Percentiles rank a stretch among this genome's conserved stretches.
Conservation (phyloP, 2,797 vertebrate species). For the Coregonus suidteri region DNA sequence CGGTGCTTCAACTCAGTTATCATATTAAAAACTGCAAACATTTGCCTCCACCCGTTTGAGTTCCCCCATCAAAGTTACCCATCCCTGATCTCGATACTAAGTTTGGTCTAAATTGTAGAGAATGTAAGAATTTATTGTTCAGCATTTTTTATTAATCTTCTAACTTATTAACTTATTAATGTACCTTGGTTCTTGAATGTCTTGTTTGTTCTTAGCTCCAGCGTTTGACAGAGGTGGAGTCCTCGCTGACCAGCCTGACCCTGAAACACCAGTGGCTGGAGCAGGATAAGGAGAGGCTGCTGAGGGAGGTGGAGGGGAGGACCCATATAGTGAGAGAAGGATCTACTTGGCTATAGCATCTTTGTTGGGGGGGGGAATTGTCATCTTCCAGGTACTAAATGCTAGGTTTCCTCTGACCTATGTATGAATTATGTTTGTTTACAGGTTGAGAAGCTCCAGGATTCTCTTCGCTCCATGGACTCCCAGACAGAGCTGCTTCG, state of each 20-base stretch:
- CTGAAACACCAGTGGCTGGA: constrained; percentile 55
- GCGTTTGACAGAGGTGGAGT: constrained; percentile 44
- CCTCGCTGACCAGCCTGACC: constrained; percentile 48
- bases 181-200: background rate
- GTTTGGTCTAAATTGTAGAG: background rate
- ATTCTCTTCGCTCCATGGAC: constrained; percentile 46
- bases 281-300: constrained; percentile 52
- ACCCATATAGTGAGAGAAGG: constrained; percentile 50
- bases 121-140: background rate
- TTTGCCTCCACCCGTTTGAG: no score
- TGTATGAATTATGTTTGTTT: background rate
- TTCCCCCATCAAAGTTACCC: no score
- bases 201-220: constrained; percentile 35
- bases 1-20: no score
- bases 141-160: background rate
- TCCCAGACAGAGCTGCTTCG: constrained; percentile 63
- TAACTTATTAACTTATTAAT: no score
- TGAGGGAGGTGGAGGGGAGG: constrained; percentile 51
- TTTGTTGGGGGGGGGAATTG: background rate
- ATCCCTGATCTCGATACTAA: no score
- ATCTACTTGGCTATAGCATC: background rate
- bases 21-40: no score
- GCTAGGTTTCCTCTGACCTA: background rate
- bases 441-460: constrained; percentile 70
- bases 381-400: background rate